Conservation (phyloP, 1,140 invertebrate genomes). For the Dendroctonus valens region DNA sequence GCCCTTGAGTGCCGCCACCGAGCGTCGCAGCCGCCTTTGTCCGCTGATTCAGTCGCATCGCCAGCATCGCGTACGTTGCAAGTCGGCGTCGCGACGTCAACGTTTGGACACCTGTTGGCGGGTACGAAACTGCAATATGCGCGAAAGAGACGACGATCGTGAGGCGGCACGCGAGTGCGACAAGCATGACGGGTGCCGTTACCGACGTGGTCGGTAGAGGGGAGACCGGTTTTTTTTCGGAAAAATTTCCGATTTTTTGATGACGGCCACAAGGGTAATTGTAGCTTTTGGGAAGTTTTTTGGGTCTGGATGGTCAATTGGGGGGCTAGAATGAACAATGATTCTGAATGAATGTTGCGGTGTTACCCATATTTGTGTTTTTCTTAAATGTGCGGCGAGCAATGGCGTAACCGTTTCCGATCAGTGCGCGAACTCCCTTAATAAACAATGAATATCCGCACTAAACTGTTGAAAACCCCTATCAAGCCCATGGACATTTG, state of each 20-base stretch:
- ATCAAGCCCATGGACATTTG: no score
- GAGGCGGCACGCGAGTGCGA: slow-evolving; percentile 8
- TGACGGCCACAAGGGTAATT: no score
- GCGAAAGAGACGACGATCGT: slow-evolving; percentile 1
- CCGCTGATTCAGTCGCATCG: slow-evolving; percentile 5
- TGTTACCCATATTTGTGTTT: no score
- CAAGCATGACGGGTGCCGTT: not conserved
- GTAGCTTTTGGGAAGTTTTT: no score
- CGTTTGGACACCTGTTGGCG: slow-evolving; percentile 14
- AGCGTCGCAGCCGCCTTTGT: slow-evolving; percentile 1
- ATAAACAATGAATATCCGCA: no score
- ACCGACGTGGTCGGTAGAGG: not conserved
- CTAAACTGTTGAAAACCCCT: no score
- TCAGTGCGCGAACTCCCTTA: no score
- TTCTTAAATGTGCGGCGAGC: no score
- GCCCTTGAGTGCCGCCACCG: not conserved
- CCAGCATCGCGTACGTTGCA: not conserved
- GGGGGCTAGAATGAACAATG: no score
- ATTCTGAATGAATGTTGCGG: no score
- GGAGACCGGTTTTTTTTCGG: not conserved
- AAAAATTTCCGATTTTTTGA: not conserved
- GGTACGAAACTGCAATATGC: slow-evolving; percentile 5
- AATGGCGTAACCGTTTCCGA: no score
- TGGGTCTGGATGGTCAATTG: no score
- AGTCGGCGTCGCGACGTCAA: slow-evolving; percentile 1